These are phyloP conservation scores for Tenebrio molitor DNA, from an alignment of 1,140 invertebrate genomes.

Conservation along the genomic window DNA sequence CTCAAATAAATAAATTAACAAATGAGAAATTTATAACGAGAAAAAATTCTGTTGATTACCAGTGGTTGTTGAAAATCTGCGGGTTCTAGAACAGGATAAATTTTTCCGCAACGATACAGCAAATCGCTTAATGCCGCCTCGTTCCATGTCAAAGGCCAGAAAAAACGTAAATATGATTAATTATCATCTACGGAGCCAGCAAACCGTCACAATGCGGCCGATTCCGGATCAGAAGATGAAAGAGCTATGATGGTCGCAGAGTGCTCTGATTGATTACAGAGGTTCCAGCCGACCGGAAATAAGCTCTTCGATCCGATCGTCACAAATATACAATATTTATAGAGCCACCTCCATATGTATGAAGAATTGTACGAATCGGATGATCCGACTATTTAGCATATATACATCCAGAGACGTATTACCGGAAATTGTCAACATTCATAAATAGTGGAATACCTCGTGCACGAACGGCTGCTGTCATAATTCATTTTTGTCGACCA, in stretches of 20 bases:
- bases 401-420: slow-evolving; percentile 20
- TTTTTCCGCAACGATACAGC: slow-evolving; percentile 15
- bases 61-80: too few species aligned
- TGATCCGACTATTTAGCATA: not conserved
- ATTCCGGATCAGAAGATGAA: slow-evolving; percentile 42
- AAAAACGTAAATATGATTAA: slow-evolving; percentile 49
- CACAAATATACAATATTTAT: slow-evolving; percentile 47
- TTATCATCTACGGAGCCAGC: slow-evolving; percentile 37
- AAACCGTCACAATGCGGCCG: slow-evolving; percentile 36
- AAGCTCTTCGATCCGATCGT: slow-evolving; percentile 28
- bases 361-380: slow-evolving; percentile 24
- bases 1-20: too few species aligned
- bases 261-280: slow-evolving; percentile 47
- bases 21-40: too few species aligned
- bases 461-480: not conserved
- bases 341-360: slow-evolving; percentile 41
- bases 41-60: too few species aligned
- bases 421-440: slow-evolving; percentile 28
- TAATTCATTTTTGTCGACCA: slow-evolving; percentile 15
- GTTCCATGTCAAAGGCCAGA: slow-evolving; percentile 3
- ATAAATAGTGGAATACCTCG: not conserved
- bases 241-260: slow-evolving; percentile 43
- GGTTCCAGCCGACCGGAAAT: slow-evolving; percentile 40
- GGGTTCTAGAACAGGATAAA: not conserved
- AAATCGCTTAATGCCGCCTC: not conserved